Conservation (phyloP, 2,888 invertebrate genomes). For the Agrotis clavis region DNA sequence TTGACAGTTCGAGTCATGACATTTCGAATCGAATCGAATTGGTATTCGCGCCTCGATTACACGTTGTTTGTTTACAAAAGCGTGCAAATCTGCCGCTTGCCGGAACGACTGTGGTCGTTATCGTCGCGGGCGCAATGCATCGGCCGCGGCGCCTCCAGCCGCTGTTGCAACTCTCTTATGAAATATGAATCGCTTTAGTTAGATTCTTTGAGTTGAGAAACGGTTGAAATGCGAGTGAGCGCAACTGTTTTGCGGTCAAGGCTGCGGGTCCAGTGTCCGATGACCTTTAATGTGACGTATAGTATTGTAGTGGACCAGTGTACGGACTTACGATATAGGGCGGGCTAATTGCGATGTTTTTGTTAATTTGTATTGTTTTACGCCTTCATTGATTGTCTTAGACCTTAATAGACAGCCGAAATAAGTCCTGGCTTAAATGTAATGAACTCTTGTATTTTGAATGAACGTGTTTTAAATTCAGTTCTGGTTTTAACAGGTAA, state of each 20-base stretch:
- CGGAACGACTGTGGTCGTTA: slow-evolving; percentile 67
- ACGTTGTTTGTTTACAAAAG: slow-evolving; percentile 64
- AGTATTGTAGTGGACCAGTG: slow-evolving; percentile 64
- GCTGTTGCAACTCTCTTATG: slow-evolving; percentile 83
- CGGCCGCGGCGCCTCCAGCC: slow-evolving; percentile 57
- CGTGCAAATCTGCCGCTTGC: slow-evolving; percentile 74
- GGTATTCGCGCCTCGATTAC: slow-evolving; percentile 49
- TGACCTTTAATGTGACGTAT: slow-evolving; percentile 78
- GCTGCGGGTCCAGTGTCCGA: slow-evolving; percentile 73
- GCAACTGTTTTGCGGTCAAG: slow-evolving; percentile 88
- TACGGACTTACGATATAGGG: slow-evolving; percentile 31
- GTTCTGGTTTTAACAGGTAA: background rate
- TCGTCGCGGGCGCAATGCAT: slow-evolving; percentile 66
- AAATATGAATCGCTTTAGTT: slow-evolving; percentile 86
- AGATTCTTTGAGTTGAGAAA: slow-evolving; percentile 88
- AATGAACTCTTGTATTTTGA: background rate
- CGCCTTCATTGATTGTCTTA: slow-evolving; percentile 19
- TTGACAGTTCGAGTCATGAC: slow-evolving; percentile 29
- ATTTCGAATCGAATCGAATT: slow-evolving; percentile 44
- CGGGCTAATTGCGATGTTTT: slow-evolving; percentile 29
- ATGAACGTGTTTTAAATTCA: background rate
- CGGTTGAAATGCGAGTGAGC: slow-evolving; percentile 81
- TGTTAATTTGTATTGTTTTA: slow-evolving; percentile 41
- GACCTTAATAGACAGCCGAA: slow-evolving; percentile 18
- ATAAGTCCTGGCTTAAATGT: slow-evolving; percentile 10